Evolutionary conservation across 2,113 vertebrate genomes (phyloP), one percentile per base, ranked within the genome.

Genomic region (Andinoacara biseriatus): DNA sequence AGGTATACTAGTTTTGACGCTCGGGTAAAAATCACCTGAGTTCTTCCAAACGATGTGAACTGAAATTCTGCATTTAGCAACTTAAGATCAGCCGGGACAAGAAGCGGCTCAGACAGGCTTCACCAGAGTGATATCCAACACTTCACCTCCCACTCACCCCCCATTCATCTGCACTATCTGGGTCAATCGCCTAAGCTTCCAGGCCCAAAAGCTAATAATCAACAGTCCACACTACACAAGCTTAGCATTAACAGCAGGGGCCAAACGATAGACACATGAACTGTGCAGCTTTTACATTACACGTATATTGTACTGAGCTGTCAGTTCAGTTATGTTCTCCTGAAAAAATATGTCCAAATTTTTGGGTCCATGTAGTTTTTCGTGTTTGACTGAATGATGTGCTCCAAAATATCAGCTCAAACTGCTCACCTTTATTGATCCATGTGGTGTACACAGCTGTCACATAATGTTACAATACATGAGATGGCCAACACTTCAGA

Each of bases 101-200:
- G 78, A 56, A 62, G 82, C 38, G 4, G 87, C 88, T 94, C 93
- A 94, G 94, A 93, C 93, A 79, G 85, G 82, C 82, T 94, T 88
- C 93, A 87, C 87, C 81, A 43, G 77, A 61, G 56, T 82, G 86
- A 91, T 90, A 87, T 79, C 79, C 61, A 81, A 78, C 77, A 76
- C 76, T 74, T 33, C 77, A 46, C 74, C 62, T 31, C 77, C 75
- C 43, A 58, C 75, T 57, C 74, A 38, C 40, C 63, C 24, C 74
- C 15, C 80, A 74, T 82, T 81, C 60, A 89, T 74, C 83, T 77
- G 20, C 7, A 77, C 79, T 33, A 84, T 89, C 35, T 84, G 83
- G 90, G 87, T 81, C 79, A 83, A 49, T 81, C 69, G 74, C 59
- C 78, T 11, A 76, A 80, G 54, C 56, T 59, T 74, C 7, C 17